These are phyloP conservation scores for Sicus ferrugineus DNA, from an alignment of 2,888 invertebrate genomes.

Conservation along the genomic window DNA sequence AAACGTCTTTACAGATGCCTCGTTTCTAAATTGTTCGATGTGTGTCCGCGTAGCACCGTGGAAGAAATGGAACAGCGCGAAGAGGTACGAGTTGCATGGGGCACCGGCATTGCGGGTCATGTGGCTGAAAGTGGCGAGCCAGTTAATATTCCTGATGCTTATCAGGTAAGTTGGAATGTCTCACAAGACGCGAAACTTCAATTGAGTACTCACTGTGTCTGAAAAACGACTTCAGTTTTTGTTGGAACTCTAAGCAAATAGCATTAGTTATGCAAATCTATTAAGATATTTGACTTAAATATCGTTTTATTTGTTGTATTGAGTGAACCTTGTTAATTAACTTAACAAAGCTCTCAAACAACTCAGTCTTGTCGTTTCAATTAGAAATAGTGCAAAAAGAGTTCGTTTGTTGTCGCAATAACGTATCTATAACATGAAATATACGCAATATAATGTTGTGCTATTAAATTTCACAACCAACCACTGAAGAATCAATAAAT, in stretches of 20 bases:
- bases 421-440: background rate
- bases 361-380: slow-evolving; percentile 1
- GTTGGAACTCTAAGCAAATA: background rate
- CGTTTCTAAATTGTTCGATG: slow-evolving; percentile 94
- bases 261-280: slow-evolving; percentile 5
- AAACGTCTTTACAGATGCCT: slow-evolving; percentile 70
- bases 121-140: slow-evolving; percentile 92
- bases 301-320: background rate
- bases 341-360: background rate
- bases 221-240: background rate
- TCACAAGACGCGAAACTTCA: too few relatives aligned
- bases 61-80: slow-evolving; percentile 92
- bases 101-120: slow-evolving; percentile 93
- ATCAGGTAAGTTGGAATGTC: slow-evolving; percentile 72
- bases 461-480: background rate
- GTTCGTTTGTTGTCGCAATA: slow-evolving; percentile 21
- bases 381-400: slow-evolving; percentile 16
- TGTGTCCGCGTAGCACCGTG: slow-evolving; percentile 89
- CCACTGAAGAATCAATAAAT: too few relatives aligned
- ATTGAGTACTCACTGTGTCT: too few relatives aligned
- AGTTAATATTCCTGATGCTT: slow-evolving; percentile 95
- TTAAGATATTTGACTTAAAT: background rate
- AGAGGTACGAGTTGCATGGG: slow-evolving; percentile 94
- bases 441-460: background rate
- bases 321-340: background rate